Evolutionary conservation across 2,797 vertebrate species (phyloP), one percentile per base, ranked within the genome.

Genomic region (Anabas testudineus): DNA sequence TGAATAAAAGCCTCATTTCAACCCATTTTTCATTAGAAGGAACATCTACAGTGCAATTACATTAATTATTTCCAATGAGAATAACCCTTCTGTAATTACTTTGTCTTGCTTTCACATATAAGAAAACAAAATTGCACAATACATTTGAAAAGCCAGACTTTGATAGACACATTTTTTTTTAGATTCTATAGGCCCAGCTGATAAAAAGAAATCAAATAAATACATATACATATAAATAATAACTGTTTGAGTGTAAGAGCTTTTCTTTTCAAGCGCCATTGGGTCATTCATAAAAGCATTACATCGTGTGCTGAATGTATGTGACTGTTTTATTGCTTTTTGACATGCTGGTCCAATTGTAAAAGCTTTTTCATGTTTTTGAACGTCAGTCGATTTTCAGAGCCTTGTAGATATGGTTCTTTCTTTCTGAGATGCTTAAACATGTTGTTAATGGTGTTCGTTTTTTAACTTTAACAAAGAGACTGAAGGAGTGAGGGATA

Each of bases 361-460:
- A 81, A 91, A 88, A 90, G 86, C 83, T 67, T 91, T 90, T 86
- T 63, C 62, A 34, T 91, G 86, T 91, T 78, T 52, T 45, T 22
- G 24, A 67, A 70, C 16, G 19, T 82, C 45, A 28, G 61, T 39
- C 46, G 6, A 28, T 30, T 30, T 6, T 28, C 28, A 30, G n/a
- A 14, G 64, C 28, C 6, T 30, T 56, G 15, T 22, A 39, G 52
- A 74, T 58, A 26, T 47, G 53, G 76, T 55, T 47, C 34, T 26
- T 63, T 53, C 22, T 41, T 30, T 45, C 57, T n/a, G 26, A 64
- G 64, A 67, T 41, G 39, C 48, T 75, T 41, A 28, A 81, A 84
- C 68, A 49, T 5, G 56, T 13, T 24, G 36, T 63, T n/a, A 32
- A 54, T 46, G 24, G 28, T 56, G 58, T 71, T 80, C 42, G 15